Evolutionary conservation across 2,888 invertebrate genomes (phyloP).

Genomic region (Sphinx pinastri): DNA sequence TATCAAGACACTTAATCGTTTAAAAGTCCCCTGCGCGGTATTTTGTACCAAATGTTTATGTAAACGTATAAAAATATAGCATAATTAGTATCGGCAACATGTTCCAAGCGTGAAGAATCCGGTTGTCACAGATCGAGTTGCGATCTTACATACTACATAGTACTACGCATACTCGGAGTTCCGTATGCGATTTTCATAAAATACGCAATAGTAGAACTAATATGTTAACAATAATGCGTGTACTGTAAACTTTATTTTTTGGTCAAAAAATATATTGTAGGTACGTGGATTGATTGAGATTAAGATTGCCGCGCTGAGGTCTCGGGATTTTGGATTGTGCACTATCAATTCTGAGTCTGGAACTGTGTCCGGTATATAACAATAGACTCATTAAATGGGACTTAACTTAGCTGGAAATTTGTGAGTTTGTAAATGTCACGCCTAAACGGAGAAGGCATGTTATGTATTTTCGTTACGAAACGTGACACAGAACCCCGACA

Average conservation of each 20-base stretch:
- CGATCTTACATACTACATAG: constrained; percentile 12
- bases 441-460: not conserved
- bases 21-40: too few species aligned
- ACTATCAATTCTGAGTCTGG: too few species aligned
- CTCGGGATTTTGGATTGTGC: too few species aligned
- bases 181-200: not conserved
- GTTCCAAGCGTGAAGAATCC: constrained; percentile 37
- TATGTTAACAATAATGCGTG: not conserved
- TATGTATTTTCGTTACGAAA: not conserved
- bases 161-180: constrained; percentile 1
- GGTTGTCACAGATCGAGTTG: constrained; percentile 37
- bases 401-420: too few species aligned
- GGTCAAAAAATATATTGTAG: too few species aligned
- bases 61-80: constrained; percentile 31
- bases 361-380: too few species aligned
- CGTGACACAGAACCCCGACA: not conserved
- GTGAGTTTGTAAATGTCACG: too few species aligned
- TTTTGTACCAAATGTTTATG: not conserved
- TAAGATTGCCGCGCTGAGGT: too few species aligned
- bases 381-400: too few species aligned
- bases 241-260: too few species aligned
- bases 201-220: not conserved
- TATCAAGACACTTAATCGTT: too few species aligned
- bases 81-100: constrained; percentile 43
- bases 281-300: too few species aligned